Percentiles rank a stretch among this genome's conserved stretches.
Evolutionary conservation across 1,140 invertebrate genomes (phyloP).

Genomic region (Drosophila tani): DNA sequence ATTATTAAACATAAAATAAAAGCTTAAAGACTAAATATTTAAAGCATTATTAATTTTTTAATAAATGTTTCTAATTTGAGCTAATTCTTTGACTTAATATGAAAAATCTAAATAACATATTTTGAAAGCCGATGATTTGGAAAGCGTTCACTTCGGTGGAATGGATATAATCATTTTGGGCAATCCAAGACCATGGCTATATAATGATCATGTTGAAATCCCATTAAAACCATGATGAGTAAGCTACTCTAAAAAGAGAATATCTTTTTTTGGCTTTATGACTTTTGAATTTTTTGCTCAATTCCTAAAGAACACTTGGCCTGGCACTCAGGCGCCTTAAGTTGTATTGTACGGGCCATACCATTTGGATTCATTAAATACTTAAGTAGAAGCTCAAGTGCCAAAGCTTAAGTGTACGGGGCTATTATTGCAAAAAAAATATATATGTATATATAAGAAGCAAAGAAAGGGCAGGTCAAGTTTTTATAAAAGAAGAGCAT

Average conservation of each 20-base stretch:
- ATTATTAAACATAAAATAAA: too few relatives aligned
- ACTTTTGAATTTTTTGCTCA: slow-evolving; percentile 40
- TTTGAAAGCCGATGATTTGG: slow-evolving; percentile 17
- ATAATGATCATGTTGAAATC: slow-evolving; percentile 70
- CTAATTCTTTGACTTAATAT: background rate
- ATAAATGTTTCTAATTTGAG: rapidly evolving
- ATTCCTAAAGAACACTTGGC: slow-evolving; percentile 68
- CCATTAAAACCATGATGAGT: slow-evolving; percentile 63
- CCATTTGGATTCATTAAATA: slow-evolving; percentile 71
- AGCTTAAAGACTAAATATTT: background rate
- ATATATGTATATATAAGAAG: slow-evolving; percentile 6
- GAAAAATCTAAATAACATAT: background rate
- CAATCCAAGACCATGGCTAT: slow-evolving; percentile 26
- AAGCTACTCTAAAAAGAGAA: slow-evolving; percentile 15
- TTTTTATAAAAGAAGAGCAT: background rate
- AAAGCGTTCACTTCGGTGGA: slow-evolving; percentile 32
- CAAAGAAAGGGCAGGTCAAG: slow-evolving; percentile 33
- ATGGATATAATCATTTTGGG: slow-evolving; percentile 23
- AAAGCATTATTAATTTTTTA: background rate
- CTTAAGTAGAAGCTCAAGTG: slow-evolving; percentile 80
- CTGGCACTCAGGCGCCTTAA: slow-evolving; percentile 76
- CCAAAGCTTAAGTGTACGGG: slow-evolving; percentile 69
- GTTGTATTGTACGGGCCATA: slow-evolving; percentile 39
- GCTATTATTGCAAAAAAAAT: slow-evolving; percentile 69
- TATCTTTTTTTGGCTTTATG: slow-evolving; percentile 1